Evolutionary conservation across 2,888 invertebrate species (phyloP).

Genomic region (Arrhopalites spinosus): DNA sequence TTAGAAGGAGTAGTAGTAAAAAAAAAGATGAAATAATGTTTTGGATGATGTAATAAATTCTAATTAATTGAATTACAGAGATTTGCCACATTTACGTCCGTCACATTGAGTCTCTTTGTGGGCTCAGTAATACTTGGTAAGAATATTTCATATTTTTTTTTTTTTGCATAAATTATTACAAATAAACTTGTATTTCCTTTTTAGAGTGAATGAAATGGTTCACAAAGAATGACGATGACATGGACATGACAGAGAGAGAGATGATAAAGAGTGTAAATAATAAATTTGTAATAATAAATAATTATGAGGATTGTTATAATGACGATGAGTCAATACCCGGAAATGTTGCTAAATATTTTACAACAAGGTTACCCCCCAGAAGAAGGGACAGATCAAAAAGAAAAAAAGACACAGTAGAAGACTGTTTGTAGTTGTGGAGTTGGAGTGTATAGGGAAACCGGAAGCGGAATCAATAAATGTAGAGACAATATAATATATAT

Average conservation of each 20-base stretch:
- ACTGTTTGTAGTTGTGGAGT: neutral
- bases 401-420: neutral
- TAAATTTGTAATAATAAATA: neutral
- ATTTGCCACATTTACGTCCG: conserved; percentile 88
- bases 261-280: neutral
- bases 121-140: conserved; percentile 91
- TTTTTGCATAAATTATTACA: neutral
- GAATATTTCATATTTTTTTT: conserved; percentile 58
- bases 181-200: neutral
- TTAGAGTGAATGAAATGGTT: neutral
- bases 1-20: too few relatives aligned
- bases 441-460: neutral
- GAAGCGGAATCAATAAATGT: conserved; percentile 28
- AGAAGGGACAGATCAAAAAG: neutral
- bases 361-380: conserved; percentile 12
- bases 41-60: neutral
- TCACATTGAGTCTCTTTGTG: conserved; percentile 88
- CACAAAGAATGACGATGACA: neutral
- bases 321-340: conserved; percentile 13
- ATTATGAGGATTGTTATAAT: neutral
- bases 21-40: too few relatives aligned
- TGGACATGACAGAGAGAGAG: neutral
- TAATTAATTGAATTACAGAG: conserved; percentile 68
- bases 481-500: neutral
- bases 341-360: neutral